A percentile compares a stretch with the other conserved stretches of the same genome.
Evolutionary conservation across 2,888 invertebrate genomes (phyloP).

Genomic region (Nyleta sp.): DNA sequence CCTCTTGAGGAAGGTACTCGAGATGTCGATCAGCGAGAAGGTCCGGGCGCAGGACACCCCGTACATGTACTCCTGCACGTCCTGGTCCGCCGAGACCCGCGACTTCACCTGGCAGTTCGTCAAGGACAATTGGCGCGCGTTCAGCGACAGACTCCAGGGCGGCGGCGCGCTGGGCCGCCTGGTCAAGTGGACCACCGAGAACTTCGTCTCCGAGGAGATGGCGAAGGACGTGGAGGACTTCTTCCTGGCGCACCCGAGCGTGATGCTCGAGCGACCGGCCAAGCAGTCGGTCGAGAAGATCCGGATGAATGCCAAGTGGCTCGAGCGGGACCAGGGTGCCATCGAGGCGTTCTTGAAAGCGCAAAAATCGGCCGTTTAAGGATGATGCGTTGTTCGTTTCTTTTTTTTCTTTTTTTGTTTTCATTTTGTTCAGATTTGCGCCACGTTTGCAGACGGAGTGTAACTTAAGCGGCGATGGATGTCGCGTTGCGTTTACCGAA

Average conservation of each 20-base stretch:
- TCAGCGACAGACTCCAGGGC: slow-evolving; percentile 92
- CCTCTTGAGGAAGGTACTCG: slow-evolving; percentile 89
- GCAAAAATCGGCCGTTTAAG: too few relatives aligned
- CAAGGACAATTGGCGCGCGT: slow-evolving; percentile 90
- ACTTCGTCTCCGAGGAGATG: slow-evolving; percentile 90
- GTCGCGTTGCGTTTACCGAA: too few relatives aligned
- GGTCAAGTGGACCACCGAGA: slow-evolving; percentile 93
- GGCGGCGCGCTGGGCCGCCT: slow-evolving; percentile 92
- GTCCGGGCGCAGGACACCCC: slow-evolving; percentile 96
- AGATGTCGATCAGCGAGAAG: slow-evolving; percentile 94
- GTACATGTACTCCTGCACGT: slow-evolving; percentile 94
- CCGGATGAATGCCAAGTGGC: slow-evolving; percentile 94
- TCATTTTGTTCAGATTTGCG: too few relatives aligned
- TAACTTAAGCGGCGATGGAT: too few relatives aligned
- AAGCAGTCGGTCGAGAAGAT: slow-evolving; percentile 96
- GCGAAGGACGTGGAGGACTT: slow-evolving; percentile 93
- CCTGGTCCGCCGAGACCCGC: slow-evolving; percentile 91
- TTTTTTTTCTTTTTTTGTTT: too few relatives aligned
- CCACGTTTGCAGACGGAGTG: too few relatives aligned
- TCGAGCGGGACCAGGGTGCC: slow-evolving; percentile 89
- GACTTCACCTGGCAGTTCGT: slow-evolving; percentile 96
- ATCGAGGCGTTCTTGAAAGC: too few relatives aligned
- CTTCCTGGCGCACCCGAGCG: slow-evolving; percentile 88
- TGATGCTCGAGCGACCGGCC: slow-evolving; percentile 93
- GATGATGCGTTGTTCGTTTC: too few relatives aligned